Evolutionary conservation across 1,140 invertebrate species (phyloP).

Genomic region (Eriocheir sinensis): DNA sequence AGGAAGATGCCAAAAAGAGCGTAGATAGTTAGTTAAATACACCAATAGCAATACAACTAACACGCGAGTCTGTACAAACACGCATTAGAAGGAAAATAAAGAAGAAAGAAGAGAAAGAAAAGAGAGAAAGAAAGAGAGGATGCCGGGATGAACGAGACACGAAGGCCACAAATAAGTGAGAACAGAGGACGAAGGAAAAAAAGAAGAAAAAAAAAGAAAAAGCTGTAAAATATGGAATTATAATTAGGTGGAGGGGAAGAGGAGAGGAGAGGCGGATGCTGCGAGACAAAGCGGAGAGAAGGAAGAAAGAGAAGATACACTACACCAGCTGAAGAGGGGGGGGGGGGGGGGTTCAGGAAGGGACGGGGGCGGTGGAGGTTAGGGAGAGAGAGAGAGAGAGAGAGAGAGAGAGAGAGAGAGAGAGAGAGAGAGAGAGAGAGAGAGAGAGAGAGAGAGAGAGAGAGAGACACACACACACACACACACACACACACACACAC

Average conservation of each 20-base stretch:
- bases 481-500: no score
- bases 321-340: not conserved
- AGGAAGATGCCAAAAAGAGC: no score
- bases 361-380: not conserved
- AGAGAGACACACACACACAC: not conserved
- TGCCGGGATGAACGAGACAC: not conserved
- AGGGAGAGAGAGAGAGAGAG: constrained; percentile 9
- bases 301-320: constrained; percentile 15
- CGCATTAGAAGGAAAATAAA: no score
- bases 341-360: not conserved
- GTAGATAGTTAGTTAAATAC: no score
- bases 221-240: not conserved
- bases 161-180: no score
- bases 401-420: constrained; percentile 44
- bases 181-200: no score
- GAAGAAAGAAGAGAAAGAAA: no score
- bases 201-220: not conserved
- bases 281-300: not conserved
- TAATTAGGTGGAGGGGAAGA: constrained; percentile 10
- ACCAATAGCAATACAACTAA: no score
- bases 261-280: constrained; percentile 18
- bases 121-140: not conserved
- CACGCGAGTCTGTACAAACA: no score
- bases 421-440: constrained; percentile 22
- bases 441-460: not conserved